Conservation (phyloP, 2,888 invertebrate species). For the Caradrina kadenii region DNA sequence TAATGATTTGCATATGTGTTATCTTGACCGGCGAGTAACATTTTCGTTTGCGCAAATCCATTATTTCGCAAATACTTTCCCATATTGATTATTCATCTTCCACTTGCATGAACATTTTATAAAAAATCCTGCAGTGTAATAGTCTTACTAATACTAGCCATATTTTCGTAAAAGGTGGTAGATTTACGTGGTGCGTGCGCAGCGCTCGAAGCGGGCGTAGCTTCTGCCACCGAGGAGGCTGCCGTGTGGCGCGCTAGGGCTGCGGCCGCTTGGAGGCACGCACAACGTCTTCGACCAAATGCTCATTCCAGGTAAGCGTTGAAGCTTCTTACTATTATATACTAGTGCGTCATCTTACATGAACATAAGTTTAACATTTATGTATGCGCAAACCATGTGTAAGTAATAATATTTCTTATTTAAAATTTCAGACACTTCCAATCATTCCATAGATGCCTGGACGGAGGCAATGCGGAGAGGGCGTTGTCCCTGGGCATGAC, state of each 20-base stretch:
- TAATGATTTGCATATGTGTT: slow-evolving; percentile 17
- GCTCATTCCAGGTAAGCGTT: slow-evolving; percentile 82
- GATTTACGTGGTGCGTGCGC: slow-evolving; percentile 94
- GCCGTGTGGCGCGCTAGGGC: slow-evolving; percentile 93
- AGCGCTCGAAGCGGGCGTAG: slow-evolving; percentile 94
- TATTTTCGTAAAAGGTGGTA: slow-evolving; percentile 84
- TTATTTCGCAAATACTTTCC: background rate
- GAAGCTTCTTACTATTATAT: background rate
- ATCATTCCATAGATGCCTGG: slow-evolving; percentile 82
- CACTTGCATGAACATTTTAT: background rate
- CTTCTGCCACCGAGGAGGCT: slow-evolving; percentile 93
- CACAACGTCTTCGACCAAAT: slow-evolving; percentile 92
- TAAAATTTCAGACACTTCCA: slow-evolving; percentile 82
- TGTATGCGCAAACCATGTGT: too few species aligned
- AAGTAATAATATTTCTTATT: background rate
- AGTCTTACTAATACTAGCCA: background rate
- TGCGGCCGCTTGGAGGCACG: slow-evolving; percentile 91
- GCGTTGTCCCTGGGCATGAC: slow-evolving; percentile 83
- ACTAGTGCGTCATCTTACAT: background rate
- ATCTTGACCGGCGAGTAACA: slow-evolving; percentile 8
- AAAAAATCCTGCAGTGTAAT: background rate
- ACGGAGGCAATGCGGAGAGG: slow-evolving; percentile 78
- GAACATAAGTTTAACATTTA: too few species aligned
- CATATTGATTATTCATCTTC: background rate
- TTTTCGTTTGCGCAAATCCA: slow-evolving; percentile 13